Conservation (phyloP, 2,797 vertebrate genomes). For the Cuculus canorus region DNA sequence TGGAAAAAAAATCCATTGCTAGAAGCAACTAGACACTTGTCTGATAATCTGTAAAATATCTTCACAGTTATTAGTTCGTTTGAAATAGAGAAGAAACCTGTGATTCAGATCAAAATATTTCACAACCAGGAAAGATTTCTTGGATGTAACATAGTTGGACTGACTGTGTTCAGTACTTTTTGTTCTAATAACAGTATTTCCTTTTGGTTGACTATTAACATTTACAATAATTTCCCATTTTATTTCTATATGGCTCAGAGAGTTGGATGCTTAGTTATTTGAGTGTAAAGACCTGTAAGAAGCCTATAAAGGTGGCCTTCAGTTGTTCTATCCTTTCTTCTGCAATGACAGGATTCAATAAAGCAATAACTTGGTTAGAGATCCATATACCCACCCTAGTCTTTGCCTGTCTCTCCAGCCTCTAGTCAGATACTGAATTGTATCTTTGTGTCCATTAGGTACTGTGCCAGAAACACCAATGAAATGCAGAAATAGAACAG, state of each 20-base stretch:
- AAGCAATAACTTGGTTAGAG: background rate
- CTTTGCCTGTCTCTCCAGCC: background rate
- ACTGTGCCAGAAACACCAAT: background rate
- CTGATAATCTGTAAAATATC: background rate
- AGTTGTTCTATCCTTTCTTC: background rate
- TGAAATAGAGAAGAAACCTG: background rate
- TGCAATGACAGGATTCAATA: background rate
- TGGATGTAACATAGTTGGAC: background rate
- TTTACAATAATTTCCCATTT: background rate
- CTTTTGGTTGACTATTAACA: background rate
- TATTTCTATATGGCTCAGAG: background rate
- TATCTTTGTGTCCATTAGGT: background rate
- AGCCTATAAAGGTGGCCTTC: background rate
- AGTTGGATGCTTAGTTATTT: background rate
- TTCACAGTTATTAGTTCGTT: background rate
- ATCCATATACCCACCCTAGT: background rate
- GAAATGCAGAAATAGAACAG: background rate
- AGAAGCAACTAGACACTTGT: background rate
- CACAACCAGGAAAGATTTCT: background rate
- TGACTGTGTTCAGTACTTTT: background rate
- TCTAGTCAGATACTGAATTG: background rate
- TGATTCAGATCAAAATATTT: background rate
- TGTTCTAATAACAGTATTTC: background rate
- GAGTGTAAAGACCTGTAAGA: background rate
- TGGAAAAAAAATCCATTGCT: background rate